A percentile compares a stretch with the other conserved stretches of the same genome.
These are phyloP conservation scores for Esox lucius DNA, from an alignment of 2,797 vertebrate genomes.

Conservation along the genomic window DNA sequence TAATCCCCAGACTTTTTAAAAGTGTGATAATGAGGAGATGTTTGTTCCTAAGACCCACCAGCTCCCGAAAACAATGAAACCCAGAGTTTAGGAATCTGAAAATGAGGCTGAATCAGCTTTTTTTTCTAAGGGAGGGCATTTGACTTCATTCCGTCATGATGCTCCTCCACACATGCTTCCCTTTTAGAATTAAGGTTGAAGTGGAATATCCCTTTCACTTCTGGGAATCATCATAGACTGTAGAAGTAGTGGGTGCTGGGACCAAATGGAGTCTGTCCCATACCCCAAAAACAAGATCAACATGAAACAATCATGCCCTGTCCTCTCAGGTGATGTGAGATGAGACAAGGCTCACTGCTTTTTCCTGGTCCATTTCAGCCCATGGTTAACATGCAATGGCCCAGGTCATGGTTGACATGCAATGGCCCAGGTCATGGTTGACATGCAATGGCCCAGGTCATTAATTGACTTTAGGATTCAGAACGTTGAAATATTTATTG, in stretches of 20 bases:
- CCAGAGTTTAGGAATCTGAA: constrained; percentile 28
- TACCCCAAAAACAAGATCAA: constrained; percentile 55
- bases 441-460: constrained; percentile 58
- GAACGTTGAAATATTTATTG: constrained; percentile 78
- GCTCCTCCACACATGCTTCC: constrained; percentile 43
- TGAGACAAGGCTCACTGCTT: constrained; percentile 55
- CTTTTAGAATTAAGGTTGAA: constrained; percentile 33
- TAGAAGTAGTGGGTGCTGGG: constrained; percentile 37
- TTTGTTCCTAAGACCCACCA: constrained; percentile 49
- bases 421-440: no score
- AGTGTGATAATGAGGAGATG: constrained; percentile 50
- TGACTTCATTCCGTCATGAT: constrained; percentile 39
- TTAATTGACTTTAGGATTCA: constrained; percentile 72
- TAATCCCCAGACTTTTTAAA: constrained; percentile 73
- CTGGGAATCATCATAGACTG: constrained; percentile 34
- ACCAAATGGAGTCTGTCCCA: constrained; percentile 41
- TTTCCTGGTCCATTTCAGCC: constrained; percentile 60
- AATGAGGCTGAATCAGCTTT: constrained; percentile 28
- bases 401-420: constrained; percentile 55
- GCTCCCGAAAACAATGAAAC: constrained; percentile 53
- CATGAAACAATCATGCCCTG: constrained; percentile 57
- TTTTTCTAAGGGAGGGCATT: constrained; percentile 42
- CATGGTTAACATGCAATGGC: constrained; percentile 54
- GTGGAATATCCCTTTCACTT: constrained; percentile 33
- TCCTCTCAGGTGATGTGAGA: constrained; percentile 60